Conservation (phyloP, 1,140 invertebrate genomes). For the Scylla paramamosain region DNA sequence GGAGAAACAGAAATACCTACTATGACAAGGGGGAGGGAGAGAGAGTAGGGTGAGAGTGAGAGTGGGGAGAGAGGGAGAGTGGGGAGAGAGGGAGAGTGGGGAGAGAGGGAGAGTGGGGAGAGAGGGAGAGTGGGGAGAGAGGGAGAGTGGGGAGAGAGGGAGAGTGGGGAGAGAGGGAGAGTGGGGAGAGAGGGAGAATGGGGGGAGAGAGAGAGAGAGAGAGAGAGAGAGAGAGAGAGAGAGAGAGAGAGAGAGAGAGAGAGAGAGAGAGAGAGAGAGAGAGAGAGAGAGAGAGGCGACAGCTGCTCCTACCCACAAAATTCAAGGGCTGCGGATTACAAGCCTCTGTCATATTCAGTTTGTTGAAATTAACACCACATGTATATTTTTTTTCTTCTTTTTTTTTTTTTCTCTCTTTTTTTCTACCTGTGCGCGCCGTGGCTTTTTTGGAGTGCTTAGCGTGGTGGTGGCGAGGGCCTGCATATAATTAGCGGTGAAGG, state of each 20-base stretch:
- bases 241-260: neutral
- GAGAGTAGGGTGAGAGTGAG: neutral
- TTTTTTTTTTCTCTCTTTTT: slow-evolving; percentile 9
- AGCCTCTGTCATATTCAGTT: slow-evolving; percentile 62
- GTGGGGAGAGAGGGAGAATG: neutral
- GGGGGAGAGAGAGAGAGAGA: too few relatives aligned
- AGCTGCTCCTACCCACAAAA: slow-evolving; percentile 25
- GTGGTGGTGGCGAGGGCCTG: neutral
- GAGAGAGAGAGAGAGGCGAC: neutral
- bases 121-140: neutral
- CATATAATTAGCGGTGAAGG: slow-evolving; percentile 56
- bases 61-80: neutral
- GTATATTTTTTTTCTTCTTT: neutral
- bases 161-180: neutral
- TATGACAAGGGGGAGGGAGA: neutral
- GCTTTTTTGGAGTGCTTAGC: slow-evolving; percentile 30
- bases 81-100: neutral
- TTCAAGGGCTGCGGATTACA: slow-evolving; percentile 16
- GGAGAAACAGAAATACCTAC: too few relatives aligned
- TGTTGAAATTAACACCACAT: slow-evolving; percentile 61
- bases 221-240: neutral
- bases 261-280: neutral
- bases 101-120: neutral
- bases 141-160: neutral
- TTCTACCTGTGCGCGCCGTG: neutral